Base-by-base conservation (phyloP, 2,113 vertebrate species). In the Actenoides hombroni region DNA sequence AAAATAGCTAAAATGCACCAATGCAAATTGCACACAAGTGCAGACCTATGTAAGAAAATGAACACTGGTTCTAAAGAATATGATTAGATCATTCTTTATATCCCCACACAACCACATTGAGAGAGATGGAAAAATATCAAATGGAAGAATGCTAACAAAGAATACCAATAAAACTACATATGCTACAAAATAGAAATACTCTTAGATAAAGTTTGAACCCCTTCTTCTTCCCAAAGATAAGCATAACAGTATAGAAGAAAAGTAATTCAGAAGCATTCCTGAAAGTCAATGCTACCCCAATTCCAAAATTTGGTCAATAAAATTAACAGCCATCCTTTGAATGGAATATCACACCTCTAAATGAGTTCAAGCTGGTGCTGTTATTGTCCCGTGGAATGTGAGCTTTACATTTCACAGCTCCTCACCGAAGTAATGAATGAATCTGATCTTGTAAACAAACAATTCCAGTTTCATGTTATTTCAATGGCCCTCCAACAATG, bases 371-470 rank as follows among this genome's bases (percentile, higher is more conserved):
- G 97, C 97, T 97, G 97, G 95, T 71, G 42, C 77, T 86, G 93
- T 46, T 97, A 98, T 96, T 97, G 97, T 98, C 97, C 97, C 64
- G 46, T 68, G 97, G 98, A 97, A 98, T 97, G 98, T 97, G 97
- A 95, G 95, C 98, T 97, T 98, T 97, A 98, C 98, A 98, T 98
- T 98, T 98, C 98, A 97, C 98, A 97, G 98, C 92, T 98, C 98
- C 97, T 97, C 92, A 89, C 97, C 94, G 92, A 94, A 98, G 97
- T 92, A 97, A 96, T 97, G 97, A 98, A 97, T 96, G 97, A 95
- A 98, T 96, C 84, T 80, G 97, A 95, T 95, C 98, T 97, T 94
- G 48, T 97, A 98, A 98, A 98, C 97, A 98, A 98, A 97, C 64
- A 96, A 91, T 95, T 94, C 95, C 92, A 91, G 63, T 95, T 97